phyloP scores from a whole-genome alignment of 2,797 vertebrate genomes.

The Halcyon leucocephala region DNA sequence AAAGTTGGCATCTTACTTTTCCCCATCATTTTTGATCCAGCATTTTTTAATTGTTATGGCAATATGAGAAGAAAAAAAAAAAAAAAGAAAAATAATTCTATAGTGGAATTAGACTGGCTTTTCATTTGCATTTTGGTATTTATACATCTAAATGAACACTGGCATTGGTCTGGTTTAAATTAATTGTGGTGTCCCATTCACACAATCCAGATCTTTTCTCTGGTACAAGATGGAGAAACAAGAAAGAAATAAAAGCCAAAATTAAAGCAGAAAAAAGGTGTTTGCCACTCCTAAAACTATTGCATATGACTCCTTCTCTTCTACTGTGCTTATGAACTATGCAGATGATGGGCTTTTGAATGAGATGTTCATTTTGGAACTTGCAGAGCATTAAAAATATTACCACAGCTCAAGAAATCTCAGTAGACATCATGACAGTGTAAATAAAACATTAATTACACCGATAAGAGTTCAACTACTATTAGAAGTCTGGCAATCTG shows the following conservation, averaged over 20 bases:
- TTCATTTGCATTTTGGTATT: background rate
- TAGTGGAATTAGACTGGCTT: background rate
- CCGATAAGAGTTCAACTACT: background rate
- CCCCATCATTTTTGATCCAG: background rate
- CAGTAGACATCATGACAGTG: background rate
- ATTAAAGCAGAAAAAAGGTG: fast-evolving
- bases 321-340: background rate
- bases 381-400: background rate
- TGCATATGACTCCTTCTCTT: background rate
- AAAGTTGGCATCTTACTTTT: background rate
- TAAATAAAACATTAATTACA: background rate
- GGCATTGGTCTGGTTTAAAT: background rate
- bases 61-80: background rate
- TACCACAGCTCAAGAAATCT: background rate
- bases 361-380: background rate
- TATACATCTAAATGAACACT: background rate
- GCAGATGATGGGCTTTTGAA: background rate
- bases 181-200: background rate
- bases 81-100: background rate
- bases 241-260: background rate
- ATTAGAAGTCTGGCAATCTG: background rate
- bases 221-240: background rate
- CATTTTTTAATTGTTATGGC: background rate
- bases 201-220: background rate
- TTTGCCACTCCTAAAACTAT: background rate